Conservation (phyloP, 2,797 vertebrate genomes). For the Scleropages formosus region DNA sequence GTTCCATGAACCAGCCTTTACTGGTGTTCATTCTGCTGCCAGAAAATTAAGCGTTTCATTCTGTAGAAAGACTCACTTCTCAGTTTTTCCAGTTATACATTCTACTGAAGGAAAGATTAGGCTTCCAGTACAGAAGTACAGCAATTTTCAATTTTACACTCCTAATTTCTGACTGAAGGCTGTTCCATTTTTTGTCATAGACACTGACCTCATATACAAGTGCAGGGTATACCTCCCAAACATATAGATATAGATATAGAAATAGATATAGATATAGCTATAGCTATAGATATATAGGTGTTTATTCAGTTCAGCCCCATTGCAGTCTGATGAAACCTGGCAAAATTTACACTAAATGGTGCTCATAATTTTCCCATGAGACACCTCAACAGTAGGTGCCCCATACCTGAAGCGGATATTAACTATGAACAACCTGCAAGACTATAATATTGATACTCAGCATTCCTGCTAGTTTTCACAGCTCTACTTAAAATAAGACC, state of each 20-base stretch:
- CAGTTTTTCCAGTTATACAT: slow-evolving; percentile 8
- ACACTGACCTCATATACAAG: background rate
- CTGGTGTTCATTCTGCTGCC: no score
- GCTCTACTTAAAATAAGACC: background rate
- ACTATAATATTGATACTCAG: background rate
- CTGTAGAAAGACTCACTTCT: no score
- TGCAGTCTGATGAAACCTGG: background rate
- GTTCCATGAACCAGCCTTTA: no score
- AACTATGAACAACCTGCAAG: background rate
- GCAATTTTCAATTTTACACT: slow-evolving; percentile 2
- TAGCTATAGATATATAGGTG: no score
- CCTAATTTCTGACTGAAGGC: background rate
- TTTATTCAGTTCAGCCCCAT: background rate
- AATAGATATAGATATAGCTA: no score
- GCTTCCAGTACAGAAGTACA: no score
- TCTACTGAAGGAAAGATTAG: no score
- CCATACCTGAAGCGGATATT: background rate
- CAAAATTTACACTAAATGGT: background rate
- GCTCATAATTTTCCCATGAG: background rate
- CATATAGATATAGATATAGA: no score
- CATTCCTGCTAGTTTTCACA: background rate
- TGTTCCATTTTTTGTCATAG: background rate
- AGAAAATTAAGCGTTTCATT: no score
- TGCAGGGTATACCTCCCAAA: no score
- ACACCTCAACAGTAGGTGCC: background rate